Base-by-base conservation (phyloP, 2,797 vertebrate species). In the Spheniscus humboldti region DNA sequence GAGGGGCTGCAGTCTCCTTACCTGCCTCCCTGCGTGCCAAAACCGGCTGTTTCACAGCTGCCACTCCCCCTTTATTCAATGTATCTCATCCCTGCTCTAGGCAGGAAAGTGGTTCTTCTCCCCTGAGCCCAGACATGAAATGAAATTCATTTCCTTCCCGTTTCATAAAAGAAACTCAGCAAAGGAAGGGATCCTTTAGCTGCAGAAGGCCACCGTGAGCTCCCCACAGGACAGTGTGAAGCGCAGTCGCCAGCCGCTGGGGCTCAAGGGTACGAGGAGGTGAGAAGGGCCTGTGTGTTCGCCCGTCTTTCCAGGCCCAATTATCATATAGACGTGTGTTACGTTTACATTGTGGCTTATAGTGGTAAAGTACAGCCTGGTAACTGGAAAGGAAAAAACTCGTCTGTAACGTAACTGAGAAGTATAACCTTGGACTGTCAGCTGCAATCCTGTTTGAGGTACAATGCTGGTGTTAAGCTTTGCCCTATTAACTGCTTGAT, bases 291-390 rank as follows among this genome's bases (percentile, higher is more conserved):
- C 45, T 0, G 0, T 11, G 50, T 22, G 35, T 20, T 78, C 9
- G 1, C 30, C 25, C 0, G 0, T 7, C 35, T 67, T 76, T 69
- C 59, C 72, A 66, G 43, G 28, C 22, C 35, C 43, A 41, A 0
- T 28, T 28, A 17, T 24, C n/a, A 4, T 4, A 24, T 0, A 24
- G 52, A 9, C 14, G 23, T 31, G 56, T 68, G 57, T 22, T 35
- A 37, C 5, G 5, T 57, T 90, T 41, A 50, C 50, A 6, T 33
- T 64, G 76, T 37, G 52, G 45, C 56, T 90, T 74, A 13, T 13
- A 37, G 56, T n/a, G 77, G 53, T 50, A 75, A 76, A 48, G 52
- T 41, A 69, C 66, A 84, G 8, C 39, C 59, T 18, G n/a, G 5
- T 9, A 56, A 55, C 16, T 41, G 67, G 47, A 74, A 77, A 13